Evolutionary conservation across 2,797 vertebrate genomes (phyloP), one percentile per base, ranked within the genome.

Genomic region (Oreonectes daqikongensis): DNA sequence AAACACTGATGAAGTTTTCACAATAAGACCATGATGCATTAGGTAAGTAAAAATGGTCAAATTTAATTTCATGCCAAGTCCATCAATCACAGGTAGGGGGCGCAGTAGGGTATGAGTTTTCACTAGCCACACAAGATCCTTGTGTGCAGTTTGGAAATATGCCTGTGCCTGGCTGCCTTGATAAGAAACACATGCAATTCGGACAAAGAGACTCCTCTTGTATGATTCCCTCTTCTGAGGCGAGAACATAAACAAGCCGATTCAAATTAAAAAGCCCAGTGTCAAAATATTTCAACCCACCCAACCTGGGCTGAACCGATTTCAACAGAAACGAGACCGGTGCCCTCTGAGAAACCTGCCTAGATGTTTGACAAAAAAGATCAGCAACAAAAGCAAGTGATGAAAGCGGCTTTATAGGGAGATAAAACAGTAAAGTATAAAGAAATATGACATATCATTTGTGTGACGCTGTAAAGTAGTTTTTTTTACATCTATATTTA

Each of bases 101-200:
- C 64, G 83, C 83, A 73, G 61, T 68, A 53, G 24, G 18, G 61
- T 69, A 42, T 79, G 64, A 8, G 60, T 38, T 72, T 68, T 76
- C 71, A 30, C 50, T 52, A 63, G 71, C 80, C 57, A 67, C 57
- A 57, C 24, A 59, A 68, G 79, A 73, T 66, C 71, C 72, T 64
- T 42, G 50, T 71, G 71, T 78, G 70, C 59, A 46, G 80, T 77
- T 83, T 69, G 75, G 83, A 82, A 75, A 78, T 75, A 53, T 83
- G 84, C 50, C 40, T 79, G 75, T 57, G 80, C 83, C 80, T 83
- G 81, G 76, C 78, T 50, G 60, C 35, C 80, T 82, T 87, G 81
- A 84, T 87, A 78, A 81, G 84, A 84, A 87, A 85, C 86, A 85
- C 83, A 80, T 84, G 81, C 82, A 78, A 80, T 79, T 81, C 74